A percentile compares a stretch with the other conserved stretches of the same genome.
Conservation (phyloP, 2,888 invertebrate genomes). For the Hololepta plana region DNA sequence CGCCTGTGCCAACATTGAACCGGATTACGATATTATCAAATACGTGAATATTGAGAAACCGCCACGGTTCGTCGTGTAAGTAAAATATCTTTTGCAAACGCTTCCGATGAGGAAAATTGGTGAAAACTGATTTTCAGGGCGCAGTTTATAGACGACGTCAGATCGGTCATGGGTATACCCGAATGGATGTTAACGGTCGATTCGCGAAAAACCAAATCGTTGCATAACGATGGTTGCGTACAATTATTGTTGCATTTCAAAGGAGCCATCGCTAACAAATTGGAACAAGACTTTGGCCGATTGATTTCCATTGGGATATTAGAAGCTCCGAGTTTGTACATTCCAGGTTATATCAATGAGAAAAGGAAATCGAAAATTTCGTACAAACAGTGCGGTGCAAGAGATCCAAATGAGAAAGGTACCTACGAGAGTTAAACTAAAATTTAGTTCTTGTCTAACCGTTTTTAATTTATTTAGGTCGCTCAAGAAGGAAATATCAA, state of each 20-base stretch:
- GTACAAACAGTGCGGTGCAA: constrained; percentile 57
- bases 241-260: constrained; percentile 77
- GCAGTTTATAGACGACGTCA: constrained; percentile 66
- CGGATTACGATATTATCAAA: constrained; percentile 80
- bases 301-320: constrained; percentile 57
- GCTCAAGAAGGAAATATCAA: too few species aligned
- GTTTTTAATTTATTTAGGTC: too few species aligned
- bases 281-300: constrained; percentile 66
- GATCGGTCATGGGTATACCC: constrained; percentile 68
- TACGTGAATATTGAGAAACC: constrained; percentile 75
- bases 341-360: constrained; percentile 55
- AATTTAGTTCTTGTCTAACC: too few species aligned
- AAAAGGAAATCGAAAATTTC: constrained; percentile 54
- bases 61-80: constrained; percentile 76
- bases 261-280: constrained; percentile 47
- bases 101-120: neutral
- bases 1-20: constrained; percentile 83
- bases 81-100: constrained; percentile 10
- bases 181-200: constrained; percentile 83
- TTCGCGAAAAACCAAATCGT: constrained; percentile 54
- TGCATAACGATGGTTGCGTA: constrained; percentile 64
- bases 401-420: constrained; percentile 61
- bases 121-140: constrained; percentile 34
- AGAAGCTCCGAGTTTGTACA: constrained; percentile 54
- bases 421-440: too few species aligned